phyloP scores from a whole-genome alignment of 2,797 vertebrate species.

The Mormyrops attenuatus region DNA sequence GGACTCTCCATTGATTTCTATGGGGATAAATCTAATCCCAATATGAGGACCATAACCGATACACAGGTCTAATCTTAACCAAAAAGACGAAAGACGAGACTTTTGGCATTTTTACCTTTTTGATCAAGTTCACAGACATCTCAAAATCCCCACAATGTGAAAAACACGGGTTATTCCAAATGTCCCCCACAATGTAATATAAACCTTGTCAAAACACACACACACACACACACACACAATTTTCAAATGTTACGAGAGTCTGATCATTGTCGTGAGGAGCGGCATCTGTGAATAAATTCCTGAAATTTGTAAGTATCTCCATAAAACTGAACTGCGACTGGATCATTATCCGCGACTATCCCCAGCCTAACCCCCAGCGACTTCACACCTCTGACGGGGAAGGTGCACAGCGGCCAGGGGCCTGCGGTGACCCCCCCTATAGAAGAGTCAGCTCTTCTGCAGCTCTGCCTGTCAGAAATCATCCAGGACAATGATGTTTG shows the following conservation, averaged over 20 bases:
- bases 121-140: background rate
- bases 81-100: background rate
- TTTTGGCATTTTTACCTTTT: background rate
- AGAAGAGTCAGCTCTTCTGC: background rate
- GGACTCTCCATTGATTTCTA: background rate
- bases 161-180: too few species aligned
- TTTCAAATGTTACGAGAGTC: background rate
- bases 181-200: background rate
- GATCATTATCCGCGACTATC: background rate
- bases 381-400: background rate
- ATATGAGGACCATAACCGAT: background rate
- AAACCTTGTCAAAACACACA: background rate
- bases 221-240: background rate
- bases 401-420: slow-evolving; percentile 2
- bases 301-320: background rate
- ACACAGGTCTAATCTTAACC: background rate
- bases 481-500: background rate
- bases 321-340: background rate
- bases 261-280: background rate
- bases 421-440: background rate
- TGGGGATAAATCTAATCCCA: background rate
- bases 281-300: background rate
- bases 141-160: background rate
- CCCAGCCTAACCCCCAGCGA: background rate
- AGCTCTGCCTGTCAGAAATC: background rate